Percentiles rank a stretch among this genome's conserved stretches.
These are phyloP conservation scores for Matsumyia berberina DNA, from an alignment of 2,888 invertebrate species.

Conservation along the genomic window DNA sequence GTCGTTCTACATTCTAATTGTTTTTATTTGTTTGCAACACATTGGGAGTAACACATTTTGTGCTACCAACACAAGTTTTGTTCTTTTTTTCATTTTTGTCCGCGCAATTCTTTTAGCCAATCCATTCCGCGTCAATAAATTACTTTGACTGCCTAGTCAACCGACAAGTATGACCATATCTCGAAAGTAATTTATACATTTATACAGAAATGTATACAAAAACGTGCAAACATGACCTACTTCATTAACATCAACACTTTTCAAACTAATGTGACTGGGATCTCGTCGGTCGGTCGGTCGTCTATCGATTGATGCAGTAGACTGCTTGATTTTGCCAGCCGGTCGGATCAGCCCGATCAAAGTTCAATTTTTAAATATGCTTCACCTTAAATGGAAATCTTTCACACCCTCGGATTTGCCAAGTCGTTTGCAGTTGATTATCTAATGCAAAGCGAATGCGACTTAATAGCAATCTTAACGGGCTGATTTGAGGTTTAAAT, in stretches of 20 bases:
- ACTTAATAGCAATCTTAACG: too few species aligned
- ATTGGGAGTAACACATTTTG: conserved; percentile 28
- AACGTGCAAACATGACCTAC: conserved; percentile 73
- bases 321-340: background rate
- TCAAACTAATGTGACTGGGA: conserved; percentile 21
- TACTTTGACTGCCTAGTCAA: conserved; percentile 28
- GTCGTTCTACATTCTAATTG: conserved; percentile 5
- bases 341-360: conserved; percentile 43
- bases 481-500: too few species aligned
- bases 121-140: conserved; percentile 54
- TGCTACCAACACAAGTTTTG: conserved; percentile 33
- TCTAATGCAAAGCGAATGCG: background rate
- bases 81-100: too few species aligned
- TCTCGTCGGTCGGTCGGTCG: too few species aligned
- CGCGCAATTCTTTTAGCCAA: conserved; percentile 37
- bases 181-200: conserved; percentile 57
- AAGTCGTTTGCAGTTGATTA: background rate
- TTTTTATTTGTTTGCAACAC: background rate
- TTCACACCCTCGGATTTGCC: conserved; percentile 40
- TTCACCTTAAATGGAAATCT: conserved; percentile 45
- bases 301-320: conserved; percentile 39
- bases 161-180: conserved; percentile 67
- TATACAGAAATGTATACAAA: conserved; percentile 26
- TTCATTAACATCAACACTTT: conserved; percentile 69
- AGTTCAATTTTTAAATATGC: conserved; percentile 52